Evolutionary conservation across 2,113 vertebrate genomes (phyloP).

Genomic region (Perca flavescens): DNA sequence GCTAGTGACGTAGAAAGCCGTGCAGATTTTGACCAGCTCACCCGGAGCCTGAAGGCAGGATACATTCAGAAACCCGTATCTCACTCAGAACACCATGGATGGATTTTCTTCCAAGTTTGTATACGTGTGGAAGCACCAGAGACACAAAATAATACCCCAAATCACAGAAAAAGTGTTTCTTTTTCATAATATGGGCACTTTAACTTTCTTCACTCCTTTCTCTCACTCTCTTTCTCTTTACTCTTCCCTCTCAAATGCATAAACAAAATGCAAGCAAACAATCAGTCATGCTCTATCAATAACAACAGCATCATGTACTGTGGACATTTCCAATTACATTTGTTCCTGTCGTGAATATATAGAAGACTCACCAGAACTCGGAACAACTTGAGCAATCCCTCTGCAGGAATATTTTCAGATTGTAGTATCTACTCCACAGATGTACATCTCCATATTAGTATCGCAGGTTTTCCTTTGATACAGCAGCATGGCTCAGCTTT

Average conservation of each 20-base stretch:
- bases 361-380: not conserved
- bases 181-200: too few species aligned
- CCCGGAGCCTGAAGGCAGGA: too few species aligned
- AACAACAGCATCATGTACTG: conserved; percentile 18
- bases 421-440: not conserved
- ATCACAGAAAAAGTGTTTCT: too few species aligned
- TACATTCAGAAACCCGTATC: too few species aligned
- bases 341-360: conserved; percentile 17
- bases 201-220: not conserved
- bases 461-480: conserved; percentile 4
- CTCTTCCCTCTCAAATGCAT: not conserved
- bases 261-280: conserved; percentile 28
- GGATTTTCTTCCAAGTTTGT: too few species aligned
- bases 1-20: too few species aligned
- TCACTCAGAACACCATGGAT: too few species aligned
- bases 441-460: not conserved
- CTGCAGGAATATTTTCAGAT: not conserved
- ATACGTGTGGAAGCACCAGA: too few species aligned
- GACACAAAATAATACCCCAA: too few species aligned
- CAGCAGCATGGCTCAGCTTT: not conserved
- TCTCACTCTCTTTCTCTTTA: not conserved
- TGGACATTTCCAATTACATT: conserved; percentile 42
- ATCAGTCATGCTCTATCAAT: conserved; percentile 22
- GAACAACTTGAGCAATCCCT: not conserved
- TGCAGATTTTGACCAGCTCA: too few species aligned